Conservation (phyloP, 2,113 vertebrate species). For the Hylia prasina region DNA sequence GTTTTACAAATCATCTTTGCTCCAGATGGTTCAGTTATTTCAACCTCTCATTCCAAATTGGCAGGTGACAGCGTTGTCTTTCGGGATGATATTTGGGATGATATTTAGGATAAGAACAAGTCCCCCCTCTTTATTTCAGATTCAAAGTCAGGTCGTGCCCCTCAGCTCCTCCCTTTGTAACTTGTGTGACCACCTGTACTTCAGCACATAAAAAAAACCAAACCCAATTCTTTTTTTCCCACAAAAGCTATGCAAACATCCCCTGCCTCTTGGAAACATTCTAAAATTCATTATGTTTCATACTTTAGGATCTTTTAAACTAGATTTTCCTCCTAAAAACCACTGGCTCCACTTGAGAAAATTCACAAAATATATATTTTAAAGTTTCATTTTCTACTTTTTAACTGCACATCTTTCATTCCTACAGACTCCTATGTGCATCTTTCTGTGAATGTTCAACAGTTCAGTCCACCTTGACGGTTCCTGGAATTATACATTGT, state of each 20-base stretch:
- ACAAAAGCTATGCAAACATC: neutral
- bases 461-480: neutral
- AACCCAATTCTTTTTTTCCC: neutral
- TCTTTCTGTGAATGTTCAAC: neutral
- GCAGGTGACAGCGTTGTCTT: neutral
- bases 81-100: neutral
- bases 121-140: neutral
- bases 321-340: neutral
- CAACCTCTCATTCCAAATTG: rapidly evolving
- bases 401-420: neutral
- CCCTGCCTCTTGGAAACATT: neutral
- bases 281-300: neutral
- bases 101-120: neutral
- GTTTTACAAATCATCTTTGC: neutral
- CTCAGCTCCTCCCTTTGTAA: neutral
- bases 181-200: neutral
- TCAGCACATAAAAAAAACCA: neutral
- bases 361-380: neutral
- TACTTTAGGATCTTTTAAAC: neutral
- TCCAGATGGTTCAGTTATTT: neutral
- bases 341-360: neutral
- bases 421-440: neutral
- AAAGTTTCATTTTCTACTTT: neutral
- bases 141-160: neutral
- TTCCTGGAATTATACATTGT: neutral